Evolutionary conservation across 2,797 vertebrate genomes (phyloP), one percentile per base, ranked within the genome.

Genomic region (Acrossocheilus fasciatus): DNA sequence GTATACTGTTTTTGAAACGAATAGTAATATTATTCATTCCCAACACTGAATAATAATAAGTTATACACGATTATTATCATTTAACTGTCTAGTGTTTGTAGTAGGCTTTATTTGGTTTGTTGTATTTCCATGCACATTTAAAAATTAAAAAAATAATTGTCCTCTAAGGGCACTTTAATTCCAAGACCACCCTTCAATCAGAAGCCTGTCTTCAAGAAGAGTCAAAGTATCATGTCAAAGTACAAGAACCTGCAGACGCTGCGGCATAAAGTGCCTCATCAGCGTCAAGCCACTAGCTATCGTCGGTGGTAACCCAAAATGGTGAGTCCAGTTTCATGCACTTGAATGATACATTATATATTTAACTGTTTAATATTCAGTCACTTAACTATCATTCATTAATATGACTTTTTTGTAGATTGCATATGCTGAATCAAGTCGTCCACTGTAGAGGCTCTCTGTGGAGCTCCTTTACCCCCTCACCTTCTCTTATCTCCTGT

Each of bases 231-330:
- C 52, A 93, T 95, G 93, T 95, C 94, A 23, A 96, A 96, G 85
- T 96, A 96, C 89, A 94, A 95, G 57, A 95, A 93, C 92, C 92
- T 96, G 92, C 94, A 95, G 90, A 93, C 94, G 8, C 89, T 95
- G 91, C 94, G 95, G 5, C 93, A 96, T 76, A 89, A 91, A 87
- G 89, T 82, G 5, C 83, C 90, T 30, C 88, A 87, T 68, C 88
- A 86, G 14, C 89, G 89, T 34, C 90, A 88, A 59, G 85, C 85
- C 59, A 91, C 90, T 5, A 91, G 90, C 74, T 89, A 91, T 76
- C 86, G 90, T 11, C 88, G 90, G 26, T 91, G 90, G 90, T 91
- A 52, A 89, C 1, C 26, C 66, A 45, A 12, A 41, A 72, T 10
- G 64, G 84, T 86, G 43, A 75, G 41, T 69, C 20, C 0, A 11